Base-by-base conservation (phyloP, 1,140 invertebrate genomes). In the Pseudomyrmex sp. region DNA sequence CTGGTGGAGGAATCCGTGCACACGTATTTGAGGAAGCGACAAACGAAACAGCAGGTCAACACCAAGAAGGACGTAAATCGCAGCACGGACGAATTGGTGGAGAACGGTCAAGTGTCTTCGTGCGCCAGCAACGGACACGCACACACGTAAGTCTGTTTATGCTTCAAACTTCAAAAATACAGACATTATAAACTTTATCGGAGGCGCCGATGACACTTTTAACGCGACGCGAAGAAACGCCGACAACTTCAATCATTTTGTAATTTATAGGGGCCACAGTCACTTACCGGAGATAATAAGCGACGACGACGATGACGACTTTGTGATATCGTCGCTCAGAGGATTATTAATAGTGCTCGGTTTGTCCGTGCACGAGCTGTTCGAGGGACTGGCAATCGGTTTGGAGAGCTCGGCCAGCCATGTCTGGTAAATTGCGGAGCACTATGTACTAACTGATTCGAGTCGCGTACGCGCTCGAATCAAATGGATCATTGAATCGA, bases 351-450 rank as follows among this genome's bases (percentile, higher is more conserved):
- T 98, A 74, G 97, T 99, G 0, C 93, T 98, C 26, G 98, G 98
- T 1, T 94, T 99, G 12, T 98, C 98, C 5, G 96, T 99, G 72
- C 98, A 99, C 91, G 97, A 98, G 86, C 94, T 98, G 0, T 98
- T 99, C 90, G 98, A 99, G 95, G 98, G 98, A 44, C 95, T 99
- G 75, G 97, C 98, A 23, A 97, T 99, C 76, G 98, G 98, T 10
- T 94, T 98, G 23, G 97, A 98, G 92, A 94, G 95, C 20, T 95
- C 96, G 10, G 93, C 96, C 7, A 92, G 93, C 1, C 95, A 96
- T 62, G 97, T 98, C 8, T 98, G 97, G 96, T 95, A 94, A 86
- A 3, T 63, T 12, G 8, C 9, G 35, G 13, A 56, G 50, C 56
- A 1, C 35, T 35, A 35, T n/a, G 62, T 62, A 1, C 35, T 35